Evolutionary conservation across 2,113 vertebrate species (phyloP), one percentile per base, ranked within the genome.

Genomic region (Pseudolaguvia tuberculata): DNA sequence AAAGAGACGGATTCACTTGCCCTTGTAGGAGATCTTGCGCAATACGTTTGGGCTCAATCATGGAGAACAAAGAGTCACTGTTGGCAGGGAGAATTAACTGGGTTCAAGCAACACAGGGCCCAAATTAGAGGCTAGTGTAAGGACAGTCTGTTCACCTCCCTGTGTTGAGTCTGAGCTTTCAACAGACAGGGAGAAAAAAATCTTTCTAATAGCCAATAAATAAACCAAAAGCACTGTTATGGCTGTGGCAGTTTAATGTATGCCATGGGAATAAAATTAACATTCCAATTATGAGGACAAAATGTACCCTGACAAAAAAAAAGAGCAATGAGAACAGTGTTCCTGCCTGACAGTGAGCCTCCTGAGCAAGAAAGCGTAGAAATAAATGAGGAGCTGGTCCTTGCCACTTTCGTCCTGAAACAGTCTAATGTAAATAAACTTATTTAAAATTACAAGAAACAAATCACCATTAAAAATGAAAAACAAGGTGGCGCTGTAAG

Each of bases 191-290:
- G 39, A 42, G 51, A 42, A 47, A 21, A n/a, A 70, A 61, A 52
- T 45, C 53, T 35, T 56, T 75, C 12, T 70, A 39, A 39, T 51
- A 55, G 68, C 35, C 58, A 77, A 77, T 52, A 71, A 71, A 72
- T 84, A 80, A 79, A 84, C 82, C 79, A 82, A 59, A 53, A 56
- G 0, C 57, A 47, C 56, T 69, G 63, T 58, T 61, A 62, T 4
- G 50, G 63, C 73, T 57, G 20, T 35, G 72, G 59, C 56, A 83
- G 68, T 78, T 76, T 81, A 76, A 81, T 70, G 67, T 31, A 76
- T n/a, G 72, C 74, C 61, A 67, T 66, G 74, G 77, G 86, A 81
- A 76, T 68, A 20, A 79, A 78, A 81, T 62, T 61, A 78, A 62
- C 39, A 68, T 56, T 78, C 35, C 71, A 70, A 74, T 78, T 77